Base-by-base conservation (phyloP, 2,797 vertebrate genomes). In the Chaetophractus vellerosus region DNA sequence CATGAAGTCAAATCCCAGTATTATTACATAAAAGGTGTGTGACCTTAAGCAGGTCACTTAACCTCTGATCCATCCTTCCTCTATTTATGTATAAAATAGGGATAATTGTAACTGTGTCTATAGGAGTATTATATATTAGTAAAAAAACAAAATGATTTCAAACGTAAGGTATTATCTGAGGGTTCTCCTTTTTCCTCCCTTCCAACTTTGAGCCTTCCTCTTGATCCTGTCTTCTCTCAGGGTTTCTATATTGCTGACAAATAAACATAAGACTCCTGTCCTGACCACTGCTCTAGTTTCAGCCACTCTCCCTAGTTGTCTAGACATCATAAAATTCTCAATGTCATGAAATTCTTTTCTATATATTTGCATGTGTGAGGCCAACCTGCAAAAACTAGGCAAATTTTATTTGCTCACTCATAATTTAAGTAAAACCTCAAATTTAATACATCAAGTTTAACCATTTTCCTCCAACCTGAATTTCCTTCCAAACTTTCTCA, bases 341-440 rank as follows among this genome's bases (percentile, higher is more conserved):
- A 85, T 26, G 57, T 78, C 36, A 28, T 52, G 26, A 45, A 11
- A n/a, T 14, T 52, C 11, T 88, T 71, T 68, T 78, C 26, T 82
- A 8, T 41, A 19, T n/a, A 23, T 93, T 95, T 63, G 72, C 76
- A 63, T 75, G 18, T 78, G 66, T 74, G 9, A 91, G 50, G 52
- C 12, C 36, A 85, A 72, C 12, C 0, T 16, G 24, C 14, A 72
- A 68, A 92, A 87, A 83, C 64, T n/a, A 92, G 24, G 36, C 33
- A 90, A 52, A 1, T 5, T 91, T 2, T 64, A 91, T 55, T 81
- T 94, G 36, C 9, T 92, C 5, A 64, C 6, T 88, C 45, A 45
- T 59, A 74, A 69, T 78, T 94, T 90, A 88, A 82, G 80, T 83
- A 85, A 78, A 93, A 72, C 10, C 15, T 50, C 38, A 90, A 74